Conservation (phyloP, 2,888 invertebrate species). For the Phymatocera aterrima region DNA sequence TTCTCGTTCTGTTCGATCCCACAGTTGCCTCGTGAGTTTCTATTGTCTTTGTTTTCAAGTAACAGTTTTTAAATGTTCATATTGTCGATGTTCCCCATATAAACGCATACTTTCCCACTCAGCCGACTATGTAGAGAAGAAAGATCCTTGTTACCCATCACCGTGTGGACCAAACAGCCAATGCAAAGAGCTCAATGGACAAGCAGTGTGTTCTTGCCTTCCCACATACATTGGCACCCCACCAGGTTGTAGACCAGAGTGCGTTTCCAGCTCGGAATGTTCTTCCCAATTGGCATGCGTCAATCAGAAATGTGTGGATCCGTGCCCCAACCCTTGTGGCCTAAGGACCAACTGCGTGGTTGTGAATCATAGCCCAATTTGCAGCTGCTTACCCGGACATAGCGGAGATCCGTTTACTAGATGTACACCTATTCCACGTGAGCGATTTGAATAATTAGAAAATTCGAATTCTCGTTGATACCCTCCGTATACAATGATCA, state of each 20-base stretch:
- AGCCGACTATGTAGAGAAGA: slow-evolving; percentile 64
- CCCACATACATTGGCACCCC: slow-evolving; percentile 81
- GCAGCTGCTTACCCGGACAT: slow-evolving; percentile 79
- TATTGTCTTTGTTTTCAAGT: background rate
- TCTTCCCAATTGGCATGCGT: slow-evolving; percentile 81
- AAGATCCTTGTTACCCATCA: slow-evolving; percentile 82
- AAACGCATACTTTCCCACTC: slow-evolving; percentile 51
- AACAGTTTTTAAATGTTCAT: background rate
- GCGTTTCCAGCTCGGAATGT: slow-evolving; percentile 85
- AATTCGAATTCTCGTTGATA: background rate
- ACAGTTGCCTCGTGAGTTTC: slow-evolving; percentile 56
- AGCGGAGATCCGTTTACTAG: slow-evolving; percentile 83
- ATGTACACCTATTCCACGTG: slow-evolving; percentile 74
- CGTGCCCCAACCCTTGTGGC: slow-evolving; percentile 86
- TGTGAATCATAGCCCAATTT: slow-evolving; percentile 84
- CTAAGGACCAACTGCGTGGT: slow-evolving; percentile 84
- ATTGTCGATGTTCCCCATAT: background rate
- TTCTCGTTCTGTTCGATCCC: slow-evolving; percentile 66
- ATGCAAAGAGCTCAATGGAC: slow-evolving; percentile 83
- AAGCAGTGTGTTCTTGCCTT: slow-evolving; percentile 84
- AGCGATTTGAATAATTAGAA: slow-evolving; percentile 51
- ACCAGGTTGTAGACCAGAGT: slow-evolving; percentile 84
- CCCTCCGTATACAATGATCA: background rate
- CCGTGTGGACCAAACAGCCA: slow-evolving; percentile 88
- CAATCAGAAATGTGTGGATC: slow-evolving; percentile 83